A percentile compares a stretch with the other conserved stretches of the same genome.
Evolutionary conservation across 2,888 invertebrate genomes (phyloP).

Genomic region (Elysia crispata): DNA sequence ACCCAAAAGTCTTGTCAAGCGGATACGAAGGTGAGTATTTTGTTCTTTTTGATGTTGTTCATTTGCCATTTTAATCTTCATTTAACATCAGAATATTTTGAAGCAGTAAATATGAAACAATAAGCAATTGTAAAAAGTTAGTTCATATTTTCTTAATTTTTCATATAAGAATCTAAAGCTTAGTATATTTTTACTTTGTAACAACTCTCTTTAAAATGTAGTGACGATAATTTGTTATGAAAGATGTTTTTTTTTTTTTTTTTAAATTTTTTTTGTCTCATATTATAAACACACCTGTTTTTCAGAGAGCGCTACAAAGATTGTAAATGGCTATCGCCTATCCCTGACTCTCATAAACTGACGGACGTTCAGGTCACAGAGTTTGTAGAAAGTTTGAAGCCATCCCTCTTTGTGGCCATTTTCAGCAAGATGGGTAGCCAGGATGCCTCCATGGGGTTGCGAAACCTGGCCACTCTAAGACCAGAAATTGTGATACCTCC

Average conservation of each 20-base stretch:
- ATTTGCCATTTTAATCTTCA: neutral
- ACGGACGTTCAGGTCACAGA: conserved; percentile 88
- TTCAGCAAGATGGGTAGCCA: conserved; percentile 85
- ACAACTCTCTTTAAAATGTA: too few species aligned
- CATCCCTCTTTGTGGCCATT: conserved; percentile 87
- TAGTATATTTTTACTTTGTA: too few species aligned
- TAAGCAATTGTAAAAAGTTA: too few species aligned
- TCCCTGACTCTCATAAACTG: conserved; percentile 85
- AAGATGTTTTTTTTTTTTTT: too few species aligned
- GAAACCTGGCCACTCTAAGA: conserved; percentile 86
- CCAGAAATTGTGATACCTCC: conserved; percentile 91
- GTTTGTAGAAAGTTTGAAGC: conserved; percentile 87
- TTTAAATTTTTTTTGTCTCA: too few species aligned
- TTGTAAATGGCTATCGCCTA: conserved; percentile 83
- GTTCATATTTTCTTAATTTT: too few species aligned
- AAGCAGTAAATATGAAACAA: too few species aligned
- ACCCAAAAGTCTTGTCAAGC: conserved; percentile 67
- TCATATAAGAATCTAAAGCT: too few species aligned
- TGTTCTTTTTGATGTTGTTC: neutral
- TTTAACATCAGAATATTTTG: neutral
- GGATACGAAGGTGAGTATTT: conserved; percentile 66
- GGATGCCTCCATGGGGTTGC: conserved; percentile 84
- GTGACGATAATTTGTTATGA: too few species aligned
- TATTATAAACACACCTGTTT: too few species aligned
- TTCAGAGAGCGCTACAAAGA: conserved; percentile 72